Evolutionary conservation across 1,140 invertebrate genomes (phyloP).

Genomic region (Cotesia chilonis): DNA sequence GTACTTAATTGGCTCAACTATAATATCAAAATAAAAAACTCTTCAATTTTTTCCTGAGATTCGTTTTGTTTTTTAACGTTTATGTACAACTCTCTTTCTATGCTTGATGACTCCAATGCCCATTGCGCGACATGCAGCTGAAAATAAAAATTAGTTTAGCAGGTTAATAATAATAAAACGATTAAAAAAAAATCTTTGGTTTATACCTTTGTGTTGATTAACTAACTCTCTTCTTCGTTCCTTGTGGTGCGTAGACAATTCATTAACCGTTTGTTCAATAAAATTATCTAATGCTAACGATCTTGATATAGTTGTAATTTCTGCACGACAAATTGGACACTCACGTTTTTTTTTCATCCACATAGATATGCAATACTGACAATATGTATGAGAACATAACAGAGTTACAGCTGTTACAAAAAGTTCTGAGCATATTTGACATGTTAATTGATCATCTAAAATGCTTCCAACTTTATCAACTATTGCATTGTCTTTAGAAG

Average conservation of each 20-base stretch:
- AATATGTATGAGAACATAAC: conserved; percentile 83
- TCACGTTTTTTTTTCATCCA: conserved; percentile 79
- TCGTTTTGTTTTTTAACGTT: too few species aligned
- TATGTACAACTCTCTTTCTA: too few species aligned
- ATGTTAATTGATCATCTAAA: conserved; percentile 81
- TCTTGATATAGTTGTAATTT: conserved; percentile 65
- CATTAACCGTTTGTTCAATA: conserved; percentile 74
- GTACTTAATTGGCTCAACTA: too few species aligned
- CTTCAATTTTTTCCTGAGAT: too few species aligned
- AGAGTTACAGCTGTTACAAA: conserved; percentile 77
- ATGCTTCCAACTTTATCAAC: conserved; percentile 69
- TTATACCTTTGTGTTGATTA: conserved; percentile 65
- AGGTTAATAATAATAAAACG: too few species aligned
- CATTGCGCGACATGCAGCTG: too few species aligned
- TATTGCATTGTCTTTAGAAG: conserved; percentile 52
- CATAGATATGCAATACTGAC: conserved; percentile 74
- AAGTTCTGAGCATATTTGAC: conserved; percentile 81
- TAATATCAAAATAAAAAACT: too few species aligned
- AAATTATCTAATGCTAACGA: conserved; percentile 70
- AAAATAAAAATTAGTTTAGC: too few species aligned
- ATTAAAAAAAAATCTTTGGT: too few species aligned
- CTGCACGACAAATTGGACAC: conserved; percentile 76
- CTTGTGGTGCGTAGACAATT: conserved; percentile 65
- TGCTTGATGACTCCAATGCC: too few species aligned
- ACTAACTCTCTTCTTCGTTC: conserved; percentile 64